Conservation (phyloP, 2,888 invertebrate species). For the Sussaba pulchella region DNA sequence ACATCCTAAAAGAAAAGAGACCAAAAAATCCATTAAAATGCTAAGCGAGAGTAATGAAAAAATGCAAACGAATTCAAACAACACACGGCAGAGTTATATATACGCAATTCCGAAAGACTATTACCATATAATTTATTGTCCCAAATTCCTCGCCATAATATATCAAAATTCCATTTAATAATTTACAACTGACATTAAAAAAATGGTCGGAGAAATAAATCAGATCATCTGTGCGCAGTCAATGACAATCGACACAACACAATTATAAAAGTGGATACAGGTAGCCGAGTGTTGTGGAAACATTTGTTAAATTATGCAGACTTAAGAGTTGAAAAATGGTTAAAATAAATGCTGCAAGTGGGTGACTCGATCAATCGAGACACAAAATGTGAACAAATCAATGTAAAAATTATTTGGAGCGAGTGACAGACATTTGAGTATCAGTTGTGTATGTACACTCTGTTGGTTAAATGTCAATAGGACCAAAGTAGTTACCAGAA, state of each 20-base stretch:
- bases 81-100: no score
- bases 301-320: neutral
- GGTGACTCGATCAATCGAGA: neutral
- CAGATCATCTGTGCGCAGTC: no score
- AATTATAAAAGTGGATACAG: neutral
- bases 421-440: neutral
- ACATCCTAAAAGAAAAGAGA: conserved; percentile 74
- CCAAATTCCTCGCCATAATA: neutral
- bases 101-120: no score
- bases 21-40: neutral
- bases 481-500: conserved; percentile 27
- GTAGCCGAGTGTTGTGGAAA: neutral
- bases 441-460: neutral
- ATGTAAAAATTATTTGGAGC: neutral
- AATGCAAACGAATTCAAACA: no score
- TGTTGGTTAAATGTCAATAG: conserved; percentile 59
- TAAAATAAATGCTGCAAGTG: neutral
- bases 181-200: no score
- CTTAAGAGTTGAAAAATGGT: neutral
- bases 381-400: neutral
- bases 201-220: no score
- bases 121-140: no score
- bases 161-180: neutral
- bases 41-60: neutral
- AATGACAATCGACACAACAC: neutral